Conservation (phyloP, 2,888 invertebrate species). For the Acanthosepion lycidas region DNA sequence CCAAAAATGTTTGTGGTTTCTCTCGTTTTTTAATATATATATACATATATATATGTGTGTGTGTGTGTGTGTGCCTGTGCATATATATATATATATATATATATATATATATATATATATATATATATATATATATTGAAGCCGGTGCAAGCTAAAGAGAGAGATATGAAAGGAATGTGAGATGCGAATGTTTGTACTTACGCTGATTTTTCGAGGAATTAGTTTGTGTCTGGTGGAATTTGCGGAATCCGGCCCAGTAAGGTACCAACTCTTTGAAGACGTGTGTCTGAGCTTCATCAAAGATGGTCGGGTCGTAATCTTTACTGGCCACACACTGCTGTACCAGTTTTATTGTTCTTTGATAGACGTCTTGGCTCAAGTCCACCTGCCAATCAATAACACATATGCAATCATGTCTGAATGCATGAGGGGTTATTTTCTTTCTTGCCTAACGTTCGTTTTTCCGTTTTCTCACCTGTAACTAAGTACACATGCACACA, state of each 20-base stretch:
- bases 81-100: no score
- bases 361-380: conserved; percentile 63
- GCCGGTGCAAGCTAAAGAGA: neutral
- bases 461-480: no score
- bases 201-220: conserved; percentile 66
- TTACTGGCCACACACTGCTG: conserved; percentile 70
- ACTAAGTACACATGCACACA: no score
- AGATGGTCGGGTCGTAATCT: conserved; percentile 67
- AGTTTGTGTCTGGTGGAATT: conserved; percentile 60
- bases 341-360: conserved; percentile 66
- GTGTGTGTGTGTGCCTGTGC: no score
- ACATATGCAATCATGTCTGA: no score
- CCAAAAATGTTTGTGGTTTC: no score
- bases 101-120: no score
- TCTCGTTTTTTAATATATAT: no score
- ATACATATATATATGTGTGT: no score
- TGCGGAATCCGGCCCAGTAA: conserved; percentile 73
- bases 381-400: neutral
- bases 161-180: neutral
- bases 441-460: no score
- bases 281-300: conserved; percentile 72
- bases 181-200: conserved; percentile 51
- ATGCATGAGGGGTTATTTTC: no score
- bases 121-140: no score
- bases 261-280: conserved; percentile 73